A percentile compares a stretch with the other conserved stretches of the same genome.
phyloP scores from a whole-genome alignment of 2,113 vertebrate genomes.

The Origma solitaria region DNA sequence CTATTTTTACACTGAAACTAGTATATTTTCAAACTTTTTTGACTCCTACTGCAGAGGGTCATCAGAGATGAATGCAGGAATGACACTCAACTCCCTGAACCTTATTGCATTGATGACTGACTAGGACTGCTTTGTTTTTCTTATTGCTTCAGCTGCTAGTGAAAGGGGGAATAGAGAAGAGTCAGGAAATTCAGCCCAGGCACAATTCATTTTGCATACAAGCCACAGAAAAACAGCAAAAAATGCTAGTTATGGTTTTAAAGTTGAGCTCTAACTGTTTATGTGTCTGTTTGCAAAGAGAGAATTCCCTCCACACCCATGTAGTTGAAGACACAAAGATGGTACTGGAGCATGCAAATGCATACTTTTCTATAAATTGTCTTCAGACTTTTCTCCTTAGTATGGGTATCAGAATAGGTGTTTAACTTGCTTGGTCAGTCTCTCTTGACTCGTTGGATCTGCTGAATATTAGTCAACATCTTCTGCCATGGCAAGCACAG shows the following conservation, averaged over 20 bases:
- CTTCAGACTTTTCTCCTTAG: neutral
- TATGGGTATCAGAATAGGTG: neutral
- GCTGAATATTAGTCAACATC: neutral
- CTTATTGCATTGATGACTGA: neutral
- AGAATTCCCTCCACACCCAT: slow-evolving; percentile 5
- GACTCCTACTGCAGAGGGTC: neutral
- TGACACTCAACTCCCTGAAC: neutral
- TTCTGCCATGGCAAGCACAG: neutral
- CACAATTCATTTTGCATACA: neutral
- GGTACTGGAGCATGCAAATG: neutral
- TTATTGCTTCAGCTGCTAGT: neutral
- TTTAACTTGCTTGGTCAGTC: neutral
- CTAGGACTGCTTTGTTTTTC: neutral
- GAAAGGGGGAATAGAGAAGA: neutral
- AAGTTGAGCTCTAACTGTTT: neutral
- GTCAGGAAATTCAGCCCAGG: neutral
- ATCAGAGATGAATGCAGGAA: neutral
- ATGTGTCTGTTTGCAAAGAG: slow-evolving; percentile 49
- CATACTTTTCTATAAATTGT: neutral
- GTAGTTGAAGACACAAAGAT: neutral
- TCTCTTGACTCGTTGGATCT: neutral
- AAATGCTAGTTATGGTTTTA: slow-evolving; percentile 31
- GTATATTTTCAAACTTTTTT: neutral
- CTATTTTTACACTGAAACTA: neutral
- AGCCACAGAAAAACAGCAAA: neutral